Conservation (phyloP, 1,140 invertebrate species). For the Drosophila gunungcola region DNA sequence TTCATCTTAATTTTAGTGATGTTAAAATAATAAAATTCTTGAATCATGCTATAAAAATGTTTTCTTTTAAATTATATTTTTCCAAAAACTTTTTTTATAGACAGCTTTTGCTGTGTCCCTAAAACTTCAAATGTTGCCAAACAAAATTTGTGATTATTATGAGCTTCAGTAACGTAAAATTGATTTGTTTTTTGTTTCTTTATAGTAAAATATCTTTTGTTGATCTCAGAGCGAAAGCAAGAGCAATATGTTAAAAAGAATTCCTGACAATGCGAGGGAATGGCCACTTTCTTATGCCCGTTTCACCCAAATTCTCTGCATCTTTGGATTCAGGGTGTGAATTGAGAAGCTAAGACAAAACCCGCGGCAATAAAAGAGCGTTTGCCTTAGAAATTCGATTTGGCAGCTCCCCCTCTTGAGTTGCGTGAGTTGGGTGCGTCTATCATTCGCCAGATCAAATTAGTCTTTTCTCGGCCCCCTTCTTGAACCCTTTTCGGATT, state of each 20-base stretch:
- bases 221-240: conserved; percentile 18
- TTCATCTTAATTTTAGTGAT: no score
- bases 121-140: neutral
- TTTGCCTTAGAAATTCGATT: conserved; percentile 43
- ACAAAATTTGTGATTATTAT: neutral
- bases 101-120: no score
- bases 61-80: no score
- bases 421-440: conserved; percentile 70
- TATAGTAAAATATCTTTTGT: conserved; percentile 5
- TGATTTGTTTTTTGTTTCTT: neutral
- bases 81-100: no score
- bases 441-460: conserved; percentile 70
- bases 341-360: conserved; percentile 33
- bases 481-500: conserved; percentile 33
- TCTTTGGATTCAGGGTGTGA: conserved; percentile 47
- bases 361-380: conserved; percentile 25
- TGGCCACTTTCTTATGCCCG: conserved; percentile 38
- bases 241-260: neutral
- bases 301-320: conserved; percentile 24
- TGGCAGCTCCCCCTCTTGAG: conserved; percentile 2
- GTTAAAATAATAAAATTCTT: no score
- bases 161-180: neutral
- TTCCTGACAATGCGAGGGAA: conserved; percentile 19
- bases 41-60: no score
- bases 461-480: conserved; percentile 35